A percentile compares a stretch with the other conserved stretches of the same genome.
Evolutionary conservation across 2,888 invertebrate genomes (phyloP).

Genomic region (Melanotus villosus): DNA sequence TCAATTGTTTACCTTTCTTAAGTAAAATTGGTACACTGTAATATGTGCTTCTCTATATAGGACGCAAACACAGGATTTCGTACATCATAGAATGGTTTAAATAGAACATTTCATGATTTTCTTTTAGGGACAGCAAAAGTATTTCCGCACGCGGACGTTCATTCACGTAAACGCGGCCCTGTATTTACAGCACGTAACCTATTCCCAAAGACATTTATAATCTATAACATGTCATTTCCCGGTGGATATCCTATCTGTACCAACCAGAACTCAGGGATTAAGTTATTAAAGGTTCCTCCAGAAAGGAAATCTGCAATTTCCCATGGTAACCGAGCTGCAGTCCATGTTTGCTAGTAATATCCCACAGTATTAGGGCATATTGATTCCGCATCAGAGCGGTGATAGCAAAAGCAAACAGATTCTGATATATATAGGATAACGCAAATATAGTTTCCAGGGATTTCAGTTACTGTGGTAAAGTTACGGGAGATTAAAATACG

Average conservation of each 20-base stretch:
- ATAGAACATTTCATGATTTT: too few species aligned
- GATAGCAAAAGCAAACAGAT: constrained; percentile 35
- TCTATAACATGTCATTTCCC: constrained; percentile 19
- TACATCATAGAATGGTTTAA: too few species aligned
- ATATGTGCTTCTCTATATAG: too few species aligned
- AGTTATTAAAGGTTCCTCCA: constrained; percentile 35
- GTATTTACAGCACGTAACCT: too few species aligned
- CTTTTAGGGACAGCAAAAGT: too few species aligned
- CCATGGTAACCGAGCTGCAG: constrained; percentile 26
- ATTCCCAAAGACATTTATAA: too few species aligned
- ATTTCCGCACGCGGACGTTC: too few species aligned
- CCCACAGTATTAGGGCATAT: constrained; percentile 27
- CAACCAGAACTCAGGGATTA: constrained; percentile 25
- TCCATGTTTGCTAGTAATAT: constrained; percentile 24
- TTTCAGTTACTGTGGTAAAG: constrained; percentile 16
- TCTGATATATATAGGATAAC: constrained; percentile 22
- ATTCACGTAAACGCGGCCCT: neutral
- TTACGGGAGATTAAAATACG: neutral
- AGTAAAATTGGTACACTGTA: too few species aligned
- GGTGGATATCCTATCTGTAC: constrained; percentile 14
- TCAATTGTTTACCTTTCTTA: too few species aligned
- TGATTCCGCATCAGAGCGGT: constrained; percentile 36
- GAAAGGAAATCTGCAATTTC: constrained; percentile 36
- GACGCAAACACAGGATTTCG: too few species aligned
- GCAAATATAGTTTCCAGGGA: constrained; percentile 8